A percentile compares a stretch with the other conserved stretches of the same genome.
Conservation (phyloP, 2,113 vertebrate species). For the Nestor notabilis region DNA sequence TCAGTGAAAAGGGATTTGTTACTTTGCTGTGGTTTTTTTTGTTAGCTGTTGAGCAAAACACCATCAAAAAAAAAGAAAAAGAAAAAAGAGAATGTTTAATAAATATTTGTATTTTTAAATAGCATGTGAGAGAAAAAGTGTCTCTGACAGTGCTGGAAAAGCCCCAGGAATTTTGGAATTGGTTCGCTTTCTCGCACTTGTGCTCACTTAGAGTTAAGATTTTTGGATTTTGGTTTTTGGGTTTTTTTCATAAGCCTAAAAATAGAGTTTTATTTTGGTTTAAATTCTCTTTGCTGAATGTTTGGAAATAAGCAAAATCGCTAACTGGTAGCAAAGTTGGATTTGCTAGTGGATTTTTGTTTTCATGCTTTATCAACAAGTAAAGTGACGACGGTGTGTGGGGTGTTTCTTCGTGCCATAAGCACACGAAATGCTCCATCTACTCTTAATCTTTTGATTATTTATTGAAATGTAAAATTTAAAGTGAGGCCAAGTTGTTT, state of each 20-base stretch:
- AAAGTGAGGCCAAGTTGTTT: constrained; percentile 53
- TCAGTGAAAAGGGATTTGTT: constrained; percentile 42
- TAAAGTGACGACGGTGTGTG: constrained; percentile 18
- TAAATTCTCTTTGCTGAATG: constrained; percentile 20
- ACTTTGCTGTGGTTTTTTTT: constrained; percentile 56
- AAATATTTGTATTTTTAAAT: constrained; percentile 70
- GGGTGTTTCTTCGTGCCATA: constrained; percentile 41
- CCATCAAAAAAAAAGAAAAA: neutral
- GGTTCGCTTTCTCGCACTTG: constrained; percentile 59
- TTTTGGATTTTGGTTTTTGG: neutral
- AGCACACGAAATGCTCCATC: neutral
- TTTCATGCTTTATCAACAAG: constrained; percentile 39
- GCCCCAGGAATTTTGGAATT: constrained; percentile 57
- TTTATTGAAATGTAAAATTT: constrained; percentile 70
- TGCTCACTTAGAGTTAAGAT: constrained; percentile 55
- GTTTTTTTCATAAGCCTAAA: constrained; percentile 42
- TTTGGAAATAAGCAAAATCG: constrained; percentile 26
- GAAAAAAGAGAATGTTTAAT: constrained; percentile 20
- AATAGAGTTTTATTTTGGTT: constrained; percentile 42
- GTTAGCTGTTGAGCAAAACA: constrained; percentile 57
- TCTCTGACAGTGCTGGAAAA: constrained; percentile 53
- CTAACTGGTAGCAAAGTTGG: neutral
- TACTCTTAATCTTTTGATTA: constrained; percentile 38
- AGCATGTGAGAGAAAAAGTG: constrained; percentile 58
- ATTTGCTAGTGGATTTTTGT: constrained; percentile 24